Percentiles rank a stretch among this genome's conserved stretches.
phyloP scores from a whole-genome alignment of 2,113 vertebrate genomes.

The Perca fluviatilis region DNA sequence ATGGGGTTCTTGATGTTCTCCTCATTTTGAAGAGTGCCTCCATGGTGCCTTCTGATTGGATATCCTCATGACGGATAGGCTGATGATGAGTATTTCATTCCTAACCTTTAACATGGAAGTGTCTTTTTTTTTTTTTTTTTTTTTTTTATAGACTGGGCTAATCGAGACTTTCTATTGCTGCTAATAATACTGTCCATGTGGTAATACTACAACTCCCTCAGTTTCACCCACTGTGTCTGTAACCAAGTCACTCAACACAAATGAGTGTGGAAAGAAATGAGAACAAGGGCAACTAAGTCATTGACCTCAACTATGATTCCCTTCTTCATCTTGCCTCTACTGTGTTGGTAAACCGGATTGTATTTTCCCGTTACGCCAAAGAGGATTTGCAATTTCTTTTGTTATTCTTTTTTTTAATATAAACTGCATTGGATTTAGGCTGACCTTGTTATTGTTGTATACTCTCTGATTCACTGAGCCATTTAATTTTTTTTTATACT shows the following conservation, averaged over 20 bases:
- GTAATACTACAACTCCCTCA: constrained; percentile 29
- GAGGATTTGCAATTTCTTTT: constrained; percentile 44
- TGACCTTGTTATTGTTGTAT: constrained; percentile 44
- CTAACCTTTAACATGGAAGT: constrained; percentile 59
- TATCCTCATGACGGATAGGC: constrained; percentile 7
- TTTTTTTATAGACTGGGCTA: constrained; percentile 50
- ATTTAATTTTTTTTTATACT: constrained; percentile 24
- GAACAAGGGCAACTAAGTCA: constrained; percentile 3
- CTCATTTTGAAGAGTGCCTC: constrained; percentile 70
- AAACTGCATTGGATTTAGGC: constrained; percentile 18
- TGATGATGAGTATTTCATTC: constrained; percentile 41
- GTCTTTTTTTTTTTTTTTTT: constrained; percentile 61
- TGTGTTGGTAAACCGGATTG: constrained; percentile 55
- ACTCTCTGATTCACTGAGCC: constrained; percentile 58
- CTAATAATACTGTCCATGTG: constrained; percentile 59
- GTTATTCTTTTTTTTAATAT: constrained; percentile 15
- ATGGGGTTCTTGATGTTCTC: constrained; percentile 24
- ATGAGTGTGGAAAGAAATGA: constrained; percentile 4
- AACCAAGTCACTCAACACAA: constrained; percentile 23
- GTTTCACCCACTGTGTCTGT: constrained; percentile 7
- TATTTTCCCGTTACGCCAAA: constrained; percentile 70
- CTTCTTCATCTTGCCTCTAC: constrained; percentile 65
- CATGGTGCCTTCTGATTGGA: constrained; percentile 27
- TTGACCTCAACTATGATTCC: constrained; percentile 39
- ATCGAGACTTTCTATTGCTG: constrained; percentile 69